phyloP scores from a whole-genome alignment of 2,797 vertebrate genomes.

The Gobionotothen gibberifrons region DNA sequence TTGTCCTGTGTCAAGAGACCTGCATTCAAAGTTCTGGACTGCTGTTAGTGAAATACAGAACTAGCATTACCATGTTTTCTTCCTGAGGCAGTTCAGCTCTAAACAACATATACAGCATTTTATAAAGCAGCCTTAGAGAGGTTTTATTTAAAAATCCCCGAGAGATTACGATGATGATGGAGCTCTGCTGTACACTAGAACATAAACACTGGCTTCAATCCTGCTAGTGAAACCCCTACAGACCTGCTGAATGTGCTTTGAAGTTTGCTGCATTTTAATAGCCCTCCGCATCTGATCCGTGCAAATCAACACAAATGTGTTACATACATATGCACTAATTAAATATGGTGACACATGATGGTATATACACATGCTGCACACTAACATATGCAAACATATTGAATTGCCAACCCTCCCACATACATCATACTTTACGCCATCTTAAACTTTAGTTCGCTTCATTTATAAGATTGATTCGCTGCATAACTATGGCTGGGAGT shows the following conservation, averaged over 20 bases:
- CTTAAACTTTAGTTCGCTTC: background rate
- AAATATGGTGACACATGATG: conserved; percentile 35
- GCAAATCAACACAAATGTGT: conserved; percentile 55
- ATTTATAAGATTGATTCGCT: background rate
- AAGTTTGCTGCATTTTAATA: conserved; percentile 63
- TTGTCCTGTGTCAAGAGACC: background rate
- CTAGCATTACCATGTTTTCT: conserved; percentile 6
- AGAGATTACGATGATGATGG: conserved; percentile 45
- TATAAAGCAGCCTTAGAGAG: conserved; percentile 34
- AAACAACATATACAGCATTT: conserved; percentile 32
- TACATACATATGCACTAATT: conserved; percentile 53
- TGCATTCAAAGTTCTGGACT: background rate
- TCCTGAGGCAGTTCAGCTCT: conserved; percentile 24
- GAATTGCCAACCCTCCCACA: conserved; percentile 17
- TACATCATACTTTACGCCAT: background rate
- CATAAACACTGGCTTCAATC: conserved; percentile 46
- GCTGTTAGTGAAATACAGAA: background rate
- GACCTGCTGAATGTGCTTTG: conserved; percentile 60
- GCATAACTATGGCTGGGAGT: background rate
- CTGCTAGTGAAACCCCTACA: conserved; percentile 49
- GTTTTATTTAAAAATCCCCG: conserved; percentile 43
- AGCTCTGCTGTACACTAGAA: conserved; percentile 29
- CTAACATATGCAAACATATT: conserved; percentile 23
- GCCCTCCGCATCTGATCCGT: conserved; percentile 54
- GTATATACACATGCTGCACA: conserved; percentile 11